phyloP scores from a whole-genome alignment of 2,888 invertebrate genomes.

The Smittia sp. region DNA sequence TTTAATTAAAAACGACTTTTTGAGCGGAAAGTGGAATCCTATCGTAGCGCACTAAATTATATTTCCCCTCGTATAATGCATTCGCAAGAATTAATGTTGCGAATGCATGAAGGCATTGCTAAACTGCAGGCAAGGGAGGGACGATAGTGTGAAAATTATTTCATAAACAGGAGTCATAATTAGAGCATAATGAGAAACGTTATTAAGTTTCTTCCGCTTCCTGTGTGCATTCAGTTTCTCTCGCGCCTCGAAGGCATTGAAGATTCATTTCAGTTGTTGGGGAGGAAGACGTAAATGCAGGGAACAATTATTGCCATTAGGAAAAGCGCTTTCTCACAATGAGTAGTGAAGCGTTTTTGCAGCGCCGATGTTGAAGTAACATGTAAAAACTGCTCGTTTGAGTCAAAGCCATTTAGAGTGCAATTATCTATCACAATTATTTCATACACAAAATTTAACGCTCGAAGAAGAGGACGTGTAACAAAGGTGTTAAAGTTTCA shows the following conservation, averaged over 20 bases:
- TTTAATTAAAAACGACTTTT: conserved; percentile 1
- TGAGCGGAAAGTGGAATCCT: too few species aligned
- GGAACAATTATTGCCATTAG: conserved; percentile 28
- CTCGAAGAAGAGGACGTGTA: too few species aligned
- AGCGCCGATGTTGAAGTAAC: too few species aligned
- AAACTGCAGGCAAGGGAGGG: neutral
- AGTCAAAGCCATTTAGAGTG: too few species aligned
- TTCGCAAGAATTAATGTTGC: neutral
- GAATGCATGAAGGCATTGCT: neutral
- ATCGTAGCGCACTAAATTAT: too few species aligned
- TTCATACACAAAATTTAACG: too few species aligned
- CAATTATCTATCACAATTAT: too few species aligned
- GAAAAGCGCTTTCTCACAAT: too few species aligned
- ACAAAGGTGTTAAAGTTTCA: too few species aligned
- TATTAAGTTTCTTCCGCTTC: neutral
- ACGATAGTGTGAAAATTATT: conserved; percentile 40
- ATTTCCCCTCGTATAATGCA: too few species aligned
- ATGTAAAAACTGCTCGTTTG: too few species aligned
- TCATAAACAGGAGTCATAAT: conserved; percentile 38
- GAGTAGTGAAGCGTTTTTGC: neutral
- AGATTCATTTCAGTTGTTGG: neutral
- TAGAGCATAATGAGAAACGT: conserved; percentile 7
- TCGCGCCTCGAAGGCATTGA: neutral
- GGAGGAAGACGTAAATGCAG: neutral
- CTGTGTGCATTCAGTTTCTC: neutral